Evolutionary conservation across 2,113 vertebrate genomes (phyloP).

Genomic region (Nothocercus julius): DNA sequence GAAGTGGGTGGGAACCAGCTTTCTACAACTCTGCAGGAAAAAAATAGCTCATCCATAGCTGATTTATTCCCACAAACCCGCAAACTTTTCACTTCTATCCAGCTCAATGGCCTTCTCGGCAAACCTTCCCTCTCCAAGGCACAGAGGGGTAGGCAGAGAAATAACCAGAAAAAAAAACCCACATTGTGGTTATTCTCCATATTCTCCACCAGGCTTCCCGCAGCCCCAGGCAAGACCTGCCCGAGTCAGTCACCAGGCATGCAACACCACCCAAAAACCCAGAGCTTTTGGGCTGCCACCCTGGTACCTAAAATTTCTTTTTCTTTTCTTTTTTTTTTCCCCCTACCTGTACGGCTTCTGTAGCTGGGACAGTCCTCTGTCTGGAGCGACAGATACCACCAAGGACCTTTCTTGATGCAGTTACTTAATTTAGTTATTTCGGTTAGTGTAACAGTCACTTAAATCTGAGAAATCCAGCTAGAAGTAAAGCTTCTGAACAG

Average conservation of each 20-base stretch:
- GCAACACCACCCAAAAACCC: rapidly evolving
- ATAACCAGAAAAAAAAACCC: neutral
- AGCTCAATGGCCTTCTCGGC: neutral
- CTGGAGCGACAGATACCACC: neutral
- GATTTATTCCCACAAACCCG: neutral
- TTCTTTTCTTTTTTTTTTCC: neutral
- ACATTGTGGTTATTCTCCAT: neutral
- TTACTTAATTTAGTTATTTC: neutral
- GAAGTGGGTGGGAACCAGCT: neutral
- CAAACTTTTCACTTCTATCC: neutral
- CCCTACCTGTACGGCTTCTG: neutral
- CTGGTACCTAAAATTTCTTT: neutral
- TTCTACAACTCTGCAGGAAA: neutral
- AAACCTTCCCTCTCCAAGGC: neutral
- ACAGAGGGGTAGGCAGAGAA: neutral
- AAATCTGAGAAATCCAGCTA: neutral
- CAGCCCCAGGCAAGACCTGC: neutral
- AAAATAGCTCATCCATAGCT: neutral
- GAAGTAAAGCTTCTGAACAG: neutral
- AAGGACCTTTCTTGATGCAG: neutral
- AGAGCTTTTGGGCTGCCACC: neutral
- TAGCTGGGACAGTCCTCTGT: neutral
- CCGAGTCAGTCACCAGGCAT: neutral
- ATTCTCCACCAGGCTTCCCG: neutral
- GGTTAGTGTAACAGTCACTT: neutral